A percentile compares a stretch with the other conserved stretches of the same genome.
Conservation (phyloP, 2,888 invertebrate species). For the Hypolimnas misippus region DNA sequence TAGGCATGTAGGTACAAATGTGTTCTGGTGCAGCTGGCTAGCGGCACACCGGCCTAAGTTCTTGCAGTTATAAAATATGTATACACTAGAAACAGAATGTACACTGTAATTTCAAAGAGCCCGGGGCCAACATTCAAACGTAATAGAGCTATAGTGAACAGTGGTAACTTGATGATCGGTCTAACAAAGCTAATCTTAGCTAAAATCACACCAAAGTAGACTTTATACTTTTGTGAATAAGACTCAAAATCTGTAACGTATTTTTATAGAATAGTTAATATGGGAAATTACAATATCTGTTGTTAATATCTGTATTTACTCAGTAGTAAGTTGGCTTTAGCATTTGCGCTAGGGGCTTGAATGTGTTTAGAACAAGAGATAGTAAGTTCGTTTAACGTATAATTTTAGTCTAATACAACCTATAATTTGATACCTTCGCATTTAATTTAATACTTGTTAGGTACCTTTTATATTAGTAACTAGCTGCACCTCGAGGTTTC, state of each 20-base stretch:
- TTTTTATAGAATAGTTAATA: constrained; percentile 3
- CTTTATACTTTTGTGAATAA: neutral
- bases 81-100: constrained; percentile 7
- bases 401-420: constrained; percentile 3
- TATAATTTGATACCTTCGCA: constrained; percentile 11
- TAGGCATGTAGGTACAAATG: neutral
- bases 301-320: constrained; percentile 33
- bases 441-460: constrained; percentile 5
- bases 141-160: constrained; percentile 16
- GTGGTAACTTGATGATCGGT: constrained; percentile 7
- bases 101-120: constrained; percentile 3
- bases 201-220: neutral
- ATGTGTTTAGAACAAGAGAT: constrained; percentile 16
- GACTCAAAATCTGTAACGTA: neutral
- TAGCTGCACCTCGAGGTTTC: too few species aligned
- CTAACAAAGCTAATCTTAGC: constrained; percentile 2
- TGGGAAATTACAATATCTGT: constrained; percentile 13
- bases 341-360: constrained; percentile 23
- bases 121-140: constrained; percentile 14
- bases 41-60: neutral
- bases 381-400: neutral
- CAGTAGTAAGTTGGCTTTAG: constrained; percentile 25
- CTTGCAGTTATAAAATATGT: constrained; percentile 19
- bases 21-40: neutral
- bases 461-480: neutral